Evolutionary conservation across 2,113 vertebrate genomes (phyloP).

Genomic region (Mirza zaza): DNA sequence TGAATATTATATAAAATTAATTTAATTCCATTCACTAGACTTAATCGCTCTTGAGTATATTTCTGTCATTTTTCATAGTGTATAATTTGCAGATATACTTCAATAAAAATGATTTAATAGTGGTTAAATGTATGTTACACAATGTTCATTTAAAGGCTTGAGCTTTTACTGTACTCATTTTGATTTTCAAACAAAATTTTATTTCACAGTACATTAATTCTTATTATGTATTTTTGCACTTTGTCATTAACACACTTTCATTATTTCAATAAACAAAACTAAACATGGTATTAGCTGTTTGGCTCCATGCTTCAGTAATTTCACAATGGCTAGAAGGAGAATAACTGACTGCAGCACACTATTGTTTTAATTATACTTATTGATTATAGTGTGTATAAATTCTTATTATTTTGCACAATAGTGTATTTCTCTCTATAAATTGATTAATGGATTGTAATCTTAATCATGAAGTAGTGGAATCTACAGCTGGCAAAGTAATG

Average conservation of each 20-base stretch:
- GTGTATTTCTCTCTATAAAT: conserved; percentile 85
- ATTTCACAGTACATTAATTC: conserved; percentile 85
- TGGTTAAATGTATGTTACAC: conserved; percentile 50
- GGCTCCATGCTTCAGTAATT: conserved; percentile 72
- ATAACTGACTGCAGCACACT: conserved; percentile 67
- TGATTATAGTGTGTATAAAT: conserved; percentile 77
- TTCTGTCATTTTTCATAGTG: conserved; percentile 56
- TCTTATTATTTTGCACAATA: conserved; percentile 83
- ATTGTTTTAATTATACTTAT: conserved; percentile 83
- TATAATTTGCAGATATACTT: conserved; percentile 59
- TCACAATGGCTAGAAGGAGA: conserved; percentile 74
- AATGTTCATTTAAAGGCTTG: conserved; percentile 67
- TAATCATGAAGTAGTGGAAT: conserved; percentile 79
- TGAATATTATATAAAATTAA: conserved; percentile 11
- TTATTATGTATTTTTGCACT: conserved; percentile 73
- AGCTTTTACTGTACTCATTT: conserved; percentile 66
- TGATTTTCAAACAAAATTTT: conserved; percentile 80
- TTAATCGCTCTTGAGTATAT: background rate
- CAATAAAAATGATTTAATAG: conserved; percentile 60
- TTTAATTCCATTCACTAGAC: conserved; percentile 14
- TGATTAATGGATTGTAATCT: conserved; percentile 88
- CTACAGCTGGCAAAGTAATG: conserved; percentile 84
- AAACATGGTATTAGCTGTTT: conserved; percentile 75
- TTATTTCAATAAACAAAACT: conserved; percentile 79
- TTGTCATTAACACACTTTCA: conserved; percentile 80